Conservation (phyloP, 37 sponge, comb jelly and placozoan species). For the Beroe ovata region DNA sequence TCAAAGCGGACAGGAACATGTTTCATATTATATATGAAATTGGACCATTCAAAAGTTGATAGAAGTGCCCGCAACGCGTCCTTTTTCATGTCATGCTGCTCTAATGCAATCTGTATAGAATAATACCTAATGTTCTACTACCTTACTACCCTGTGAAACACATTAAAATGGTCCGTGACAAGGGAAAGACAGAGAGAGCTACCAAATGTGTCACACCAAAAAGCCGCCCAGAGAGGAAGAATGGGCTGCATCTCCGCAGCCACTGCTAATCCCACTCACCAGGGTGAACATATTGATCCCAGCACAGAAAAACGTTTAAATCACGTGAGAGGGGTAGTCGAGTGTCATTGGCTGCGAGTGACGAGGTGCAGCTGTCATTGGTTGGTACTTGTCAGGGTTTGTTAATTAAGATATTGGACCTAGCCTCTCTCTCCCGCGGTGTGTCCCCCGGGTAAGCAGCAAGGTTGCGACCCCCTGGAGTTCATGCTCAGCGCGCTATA, state of each 20-base stretch:
- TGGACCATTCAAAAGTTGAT: no score
- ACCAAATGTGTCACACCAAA: constrained; percentile 65
- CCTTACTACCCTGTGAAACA: no score
- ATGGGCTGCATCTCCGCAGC: background rate
- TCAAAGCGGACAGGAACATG: no score
- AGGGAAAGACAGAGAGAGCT: constrained; percentile 1
- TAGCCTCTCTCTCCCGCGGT: constrained; percentile 38
- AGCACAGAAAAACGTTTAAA: constrained; percentile 62
- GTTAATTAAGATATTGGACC: constrained; percentile 49
- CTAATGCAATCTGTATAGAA: background rate
- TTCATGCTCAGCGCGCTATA: background rate
- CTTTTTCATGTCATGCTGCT: no score
- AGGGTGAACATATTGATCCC: constrained; percentile 66
- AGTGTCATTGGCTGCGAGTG: background rate
- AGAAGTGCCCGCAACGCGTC: no score
- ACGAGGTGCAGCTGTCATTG: constrained; percentile 44
- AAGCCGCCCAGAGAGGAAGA: constrained; percentile 12
- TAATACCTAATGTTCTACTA: no score
- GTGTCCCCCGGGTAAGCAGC: constrained; percentile 28
- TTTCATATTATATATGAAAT: no score
- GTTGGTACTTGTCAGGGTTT: constrained; percentile 36
- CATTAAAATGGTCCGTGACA: background rate
- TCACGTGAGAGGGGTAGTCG: background rate
- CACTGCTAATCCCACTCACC: background rate
- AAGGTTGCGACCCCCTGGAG: constrained; percentile 4